A percentile compares a stretch with the other conserved stretches of the same genome.
Conservation (phyloP, 2,888 invertebrate genomes). For the Eristalis tenax region DNA sequence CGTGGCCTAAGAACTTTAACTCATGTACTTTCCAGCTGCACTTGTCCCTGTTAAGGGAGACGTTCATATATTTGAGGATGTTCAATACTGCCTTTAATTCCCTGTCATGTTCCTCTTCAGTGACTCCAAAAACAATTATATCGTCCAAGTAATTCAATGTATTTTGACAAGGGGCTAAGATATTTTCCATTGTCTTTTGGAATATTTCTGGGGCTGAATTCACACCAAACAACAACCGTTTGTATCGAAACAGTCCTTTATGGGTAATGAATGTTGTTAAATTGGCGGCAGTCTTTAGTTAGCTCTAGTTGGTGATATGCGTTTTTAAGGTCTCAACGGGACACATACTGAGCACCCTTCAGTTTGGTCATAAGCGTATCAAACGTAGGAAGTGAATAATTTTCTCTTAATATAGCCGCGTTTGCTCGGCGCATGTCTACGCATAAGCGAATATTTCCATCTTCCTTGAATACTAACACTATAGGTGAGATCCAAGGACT, state of each 20-base stretch:
- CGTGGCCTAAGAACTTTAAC: conserved; percentile 60
- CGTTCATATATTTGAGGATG: conserved; percentile 60
- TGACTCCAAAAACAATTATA: conserved; percentile 72
- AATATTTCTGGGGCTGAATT: conserved; percentile 72
- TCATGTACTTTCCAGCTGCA: conserved; percentile 37
- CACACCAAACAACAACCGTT: conserved; percentile 77
- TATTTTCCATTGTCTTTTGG: conserved; percentile 74
- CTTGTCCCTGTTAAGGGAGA: conserved; percentile 74
- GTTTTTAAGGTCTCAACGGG: conserved; percentile 75
- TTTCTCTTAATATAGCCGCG: conserved; percentile 73
- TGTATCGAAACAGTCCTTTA: conserved; percentile 74
- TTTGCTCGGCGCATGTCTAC: conserved; percentile 78
- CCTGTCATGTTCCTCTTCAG: conserved; percentile 73
- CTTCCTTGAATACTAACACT: conserved; percentile 75
- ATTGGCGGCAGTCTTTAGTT: neutral
- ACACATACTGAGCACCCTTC: conserved; percentile 63
- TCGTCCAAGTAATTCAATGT: conserved; percentile 73
- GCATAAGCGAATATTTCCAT: conserved; percentile 76
- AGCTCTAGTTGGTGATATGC: conserved; percentile 74
- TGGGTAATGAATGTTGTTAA: conserved; percentile 38
- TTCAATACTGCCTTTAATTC: conserved; percentile 62
- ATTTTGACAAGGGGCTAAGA: conserved; percentile 73
- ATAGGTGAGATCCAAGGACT: conserved; percentile 77
- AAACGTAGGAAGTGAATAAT: conserved; percentile 72
- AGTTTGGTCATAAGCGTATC: conserved; percentile 69